Evolutionary conservation across 2,797 vertebrate species (phyloP).

Genomic region (Erethizon dorsatum): DNA sequence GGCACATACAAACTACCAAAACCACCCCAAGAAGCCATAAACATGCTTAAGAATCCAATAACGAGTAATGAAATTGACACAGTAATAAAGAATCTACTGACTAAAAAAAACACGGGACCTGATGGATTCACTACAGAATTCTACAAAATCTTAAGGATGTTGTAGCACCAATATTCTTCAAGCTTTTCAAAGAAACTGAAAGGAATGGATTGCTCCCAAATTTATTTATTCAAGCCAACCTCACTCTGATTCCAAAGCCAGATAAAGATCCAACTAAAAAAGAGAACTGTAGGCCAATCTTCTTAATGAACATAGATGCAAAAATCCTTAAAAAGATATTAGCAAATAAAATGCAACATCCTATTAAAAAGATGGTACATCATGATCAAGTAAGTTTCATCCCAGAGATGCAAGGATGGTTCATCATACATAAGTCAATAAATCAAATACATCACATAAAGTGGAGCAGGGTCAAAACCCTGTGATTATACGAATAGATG

Average conservation of each 20-base stretch:
- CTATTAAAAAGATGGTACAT: not conserved
- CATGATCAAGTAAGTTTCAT: not conserved
- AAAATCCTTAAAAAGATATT: not conserved
- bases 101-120: not conserved
- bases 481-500: not conserved
- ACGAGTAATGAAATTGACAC: not conserved
- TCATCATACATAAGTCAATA: not conserved
- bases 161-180: no score
- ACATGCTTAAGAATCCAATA: not conserved
- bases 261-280: not conserved
- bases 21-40: not conserved
- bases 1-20: not conserved
- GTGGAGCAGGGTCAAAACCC: not conserved
- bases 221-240: no score
- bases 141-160: not conserved
- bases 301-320: not conserved
- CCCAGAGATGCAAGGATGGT: not conserved
- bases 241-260: no score
- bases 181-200: no score
- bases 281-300: not conserved
- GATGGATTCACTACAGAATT: not conserved
- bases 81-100: not conserved
- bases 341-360: not conserved
- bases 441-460: not conserved
- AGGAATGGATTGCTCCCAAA: no score